A percentile compares a stretch with the other conserved stretches of the same genome.
Evolutionary conservation across 30 jellyfish, hydroid and myxozoan species (phyloP).

Genomic region (Aurelia sp.): DNA sequence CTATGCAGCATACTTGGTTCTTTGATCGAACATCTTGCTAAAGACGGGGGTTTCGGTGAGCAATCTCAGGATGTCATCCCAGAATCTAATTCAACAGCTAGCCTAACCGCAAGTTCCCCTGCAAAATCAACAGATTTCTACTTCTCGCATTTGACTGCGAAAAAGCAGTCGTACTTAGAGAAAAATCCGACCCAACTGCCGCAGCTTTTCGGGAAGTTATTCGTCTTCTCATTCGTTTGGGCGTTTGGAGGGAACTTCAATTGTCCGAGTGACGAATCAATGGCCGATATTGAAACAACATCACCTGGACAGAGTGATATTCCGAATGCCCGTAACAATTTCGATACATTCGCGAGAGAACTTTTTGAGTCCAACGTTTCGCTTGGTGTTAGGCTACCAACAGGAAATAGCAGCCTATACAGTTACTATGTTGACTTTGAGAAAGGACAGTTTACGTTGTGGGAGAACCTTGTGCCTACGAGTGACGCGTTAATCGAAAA

Average conservation of each 20-base stretch:
- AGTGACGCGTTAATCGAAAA: constrained; percentile 68
- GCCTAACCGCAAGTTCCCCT: constrained; percentile 8
- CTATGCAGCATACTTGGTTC: constrained; percentile 77
- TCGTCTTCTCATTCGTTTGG: constrained; percentile 79
- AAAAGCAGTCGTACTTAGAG: constrained; percentile 53
- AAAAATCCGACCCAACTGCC: constrained; percentile 58
- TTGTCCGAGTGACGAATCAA: constrained; percentile 81
- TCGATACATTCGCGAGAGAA: constrained; percentile 75
- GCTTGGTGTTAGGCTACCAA: constrained; percentile 70
- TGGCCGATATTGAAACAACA: constrained; percentile 67
- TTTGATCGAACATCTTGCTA: constrained; percentile 41
- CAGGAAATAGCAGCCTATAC: constrained; percentile 70
- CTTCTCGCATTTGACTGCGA: constrained; percentile 6
- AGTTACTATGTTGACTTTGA: constrained; percentile 85
- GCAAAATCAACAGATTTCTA: constrained; percentile 7
- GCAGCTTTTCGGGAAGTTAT: constrained; percentile 65
- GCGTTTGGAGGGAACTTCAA: constrained; percentile 88
- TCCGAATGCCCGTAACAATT: constrained; percentile 53
- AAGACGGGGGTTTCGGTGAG: constrained; percentile 82
- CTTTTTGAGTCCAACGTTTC: constrained; percentile 66
- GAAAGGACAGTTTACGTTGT: constrained; percentile 73
- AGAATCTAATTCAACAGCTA: constrained; percentile 12
- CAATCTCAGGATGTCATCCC: constrained; percentile 21
- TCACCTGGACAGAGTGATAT: constrained; percentile 6
- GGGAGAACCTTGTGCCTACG: constrained; percentile 88